Evolutionary conservation across 2,113 vertebrate genomes (phyloP), one percentile per base, ranked within the genome.

Genomic region (Sigmodon hispidus): DNA sequence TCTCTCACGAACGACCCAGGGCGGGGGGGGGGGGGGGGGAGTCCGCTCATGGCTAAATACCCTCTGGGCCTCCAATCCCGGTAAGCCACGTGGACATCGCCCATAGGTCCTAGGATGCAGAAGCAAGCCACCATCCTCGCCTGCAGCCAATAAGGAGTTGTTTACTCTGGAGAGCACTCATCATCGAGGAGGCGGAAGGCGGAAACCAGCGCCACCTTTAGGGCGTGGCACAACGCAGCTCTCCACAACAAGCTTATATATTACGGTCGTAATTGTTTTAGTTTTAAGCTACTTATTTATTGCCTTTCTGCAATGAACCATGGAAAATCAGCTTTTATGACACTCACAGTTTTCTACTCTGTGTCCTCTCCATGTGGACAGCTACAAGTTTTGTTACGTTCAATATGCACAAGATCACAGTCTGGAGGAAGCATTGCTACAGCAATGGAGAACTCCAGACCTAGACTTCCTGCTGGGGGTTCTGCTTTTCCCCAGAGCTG

Each of bases 241-340:
- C n/a, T n/a, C n/a, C n/a, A n/a, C n/a, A 91, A 67, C n/a, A 80
- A 79, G 50, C 7, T 61, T 69, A 81, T 65, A 55, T 73, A 76
- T 61, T 89, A 89, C 55, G 81, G 43, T 94, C 91, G 17, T 50
- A 63, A 16, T 91, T 76, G 8, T 57, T 88, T 88, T 16, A 81
- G 61, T 79, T 55, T 96, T 87, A 91, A 45, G 80, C n/a, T 59
- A 85, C 40, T 61, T 7, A 63, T 19, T 61, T 87, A 45, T 84
- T 94, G 43, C 21, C 26, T 93, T 91, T 86, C 75, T 92, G 40
- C 55, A 92, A 36, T 87, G 45, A 75, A 94, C 93, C 79, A 80
- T 73, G 31, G 48, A 12, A 81, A 59, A 40, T 59, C 3, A 5
- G 55, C 36, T 59, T 3, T 59, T 59, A 59, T 40, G 79, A 12